Percentiles rank a stretch among this genome's conserved stretches.
These are phyloP conservation scores for Eubasilissa regina DNA, from an alignment of 1,140 invertebrate species.

Conservation along the genomic window DNA sequence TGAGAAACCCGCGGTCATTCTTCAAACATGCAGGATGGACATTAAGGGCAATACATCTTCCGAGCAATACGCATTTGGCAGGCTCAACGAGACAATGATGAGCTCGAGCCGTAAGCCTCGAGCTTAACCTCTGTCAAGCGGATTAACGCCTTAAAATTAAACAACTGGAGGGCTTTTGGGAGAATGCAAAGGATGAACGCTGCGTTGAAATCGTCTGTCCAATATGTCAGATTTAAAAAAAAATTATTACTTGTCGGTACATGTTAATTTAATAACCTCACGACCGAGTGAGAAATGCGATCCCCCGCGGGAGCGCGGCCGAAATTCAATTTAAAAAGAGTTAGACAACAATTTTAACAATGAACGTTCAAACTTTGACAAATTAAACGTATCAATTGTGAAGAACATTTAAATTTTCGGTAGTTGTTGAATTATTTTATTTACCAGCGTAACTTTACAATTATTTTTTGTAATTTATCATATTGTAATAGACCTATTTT, in stretches of 20 bases:
- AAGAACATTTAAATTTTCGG: neutral
- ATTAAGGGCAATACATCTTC: conserved; percentile 7
- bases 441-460: neutral
- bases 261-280: conserved; percentile 14
- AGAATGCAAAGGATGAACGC: neutral
- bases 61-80: neutral
- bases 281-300: neutral
- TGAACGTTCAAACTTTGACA: neutral
- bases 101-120: neutral
- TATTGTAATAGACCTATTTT: too few species aligned
- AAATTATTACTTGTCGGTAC: neutral
- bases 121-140: conserved; percentile 15
- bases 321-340: neutral
- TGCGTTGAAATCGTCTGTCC: neutral
- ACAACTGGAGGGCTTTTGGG: neutral
- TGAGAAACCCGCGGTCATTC: neutral
- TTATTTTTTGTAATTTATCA: too few species aligned
- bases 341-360: neutral
- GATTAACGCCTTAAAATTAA: conserved; percentile 4
- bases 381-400: conserved; percentile 2
- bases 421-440: conserved; percentile 4
- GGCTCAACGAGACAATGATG: conserved; percentile 5
- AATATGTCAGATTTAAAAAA: neutral
- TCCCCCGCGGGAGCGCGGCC: neutral
- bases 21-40: conserved; percentile 1